Conservation (phyloP, 2,888 invertebrate species). For the Tyria jacobaeae region DNA sequence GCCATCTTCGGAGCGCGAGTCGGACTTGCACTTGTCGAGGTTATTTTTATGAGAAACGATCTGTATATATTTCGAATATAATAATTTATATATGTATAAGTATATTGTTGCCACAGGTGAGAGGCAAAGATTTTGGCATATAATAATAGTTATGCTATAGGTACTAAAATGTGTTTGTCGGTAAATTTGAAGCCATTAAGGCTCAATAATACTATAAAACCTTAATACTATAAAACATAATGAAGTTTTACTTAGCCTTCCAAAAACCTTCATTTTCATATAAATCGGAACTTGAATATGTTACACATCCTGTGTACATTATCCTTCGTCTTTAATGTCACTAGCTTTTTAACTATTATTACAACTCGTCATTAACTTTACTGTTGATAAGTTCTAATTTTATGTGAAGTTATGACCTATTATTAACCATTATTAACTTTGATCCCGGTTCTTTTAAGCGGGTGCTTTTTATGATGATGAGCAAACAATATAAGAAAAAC, state of each 20-base stretch:
- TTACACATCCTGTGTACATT: constrained; percentile 35
- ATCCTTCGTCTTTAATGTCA: constrained; percentile 48
- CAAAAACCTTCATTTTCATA: constrained; percentile 46
- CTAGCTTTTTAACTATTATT: constrained; percentile 35
- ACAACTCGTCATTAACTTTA: constrained; percentile 28
- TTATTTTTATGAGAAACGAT: too few species aligned
- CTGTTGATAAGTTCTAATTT: background rate
- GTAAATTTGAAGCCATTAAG: constrained; percentile 4
- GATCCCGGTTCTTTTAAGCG: too few species aligned
- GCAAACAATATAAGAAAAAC: too few species aligned
- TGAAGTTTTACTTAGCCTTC: constrained; percentile 43
- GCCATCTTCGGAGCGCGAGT: too few species aligned
- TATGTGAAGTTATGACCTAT: background rate
- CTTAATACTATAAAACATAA: constrained; percentile 39
- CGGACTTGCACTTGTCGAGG: too few species aligned
- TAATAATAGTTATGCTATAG: background rate
- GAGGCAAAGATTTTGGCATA: background rate
- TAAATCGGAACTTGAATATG: constrained; percentile 41
- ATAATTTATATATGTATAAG: background rate
- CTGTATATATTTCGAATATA: too few species aligned
- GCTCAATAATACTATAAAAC: too few species aligned
- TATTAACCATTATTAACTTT: too few species aligned
- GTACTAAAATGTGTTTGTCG: background rate
- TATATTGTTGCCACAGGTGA: background rate
- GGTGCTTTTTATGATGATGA: too few species aligned